Evolutionary conservation across 1,140 invertebrate genomes (phyloP).

Genomic region (Notospermus geniculatus): DNA sequence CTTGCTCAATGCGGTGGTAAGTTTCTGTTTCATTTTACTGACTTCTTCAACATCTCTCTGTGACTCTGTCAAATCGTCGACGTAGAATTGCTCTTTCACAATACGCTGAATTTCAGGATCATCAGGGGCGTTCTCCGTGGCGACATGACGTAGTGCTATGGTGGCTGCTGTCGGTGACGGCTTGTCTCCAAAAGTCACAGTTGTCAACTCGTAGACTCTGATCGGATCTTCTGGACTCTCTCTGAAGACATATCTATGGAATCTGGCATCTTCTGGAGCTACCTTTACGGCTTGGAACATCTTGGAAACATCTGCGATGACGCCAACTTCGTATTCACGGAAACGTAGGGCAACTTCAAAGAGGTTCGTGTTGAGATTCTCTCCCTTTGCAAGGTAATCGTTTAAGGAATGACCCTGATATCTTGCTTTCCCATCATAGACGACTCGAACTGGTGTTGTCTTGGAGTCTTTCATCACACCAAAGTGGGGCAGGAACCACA

Average conservation of each 20-base stretch:
- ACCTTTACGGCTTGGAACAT: background rate
- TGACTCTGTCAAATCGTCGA: background rate
- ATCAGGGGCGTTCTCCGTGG: background rate
- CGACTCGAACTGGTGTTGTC: too few species aligned
- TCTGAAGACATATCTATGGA: background rate
- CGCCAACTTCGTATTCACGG: too few species aligned
- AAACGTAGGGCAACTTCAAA: too few species aligned
- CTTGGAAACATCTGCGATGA: background rate
- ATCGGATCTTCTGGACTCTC: background rate
- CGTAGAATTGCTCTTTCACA: background rate
- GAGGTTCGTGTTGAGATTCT: too few species aligned
- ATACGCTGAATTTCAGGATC: background rate
- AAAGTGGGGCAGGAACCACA: too few species aligned
- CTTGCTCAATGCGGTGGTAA: background rate
- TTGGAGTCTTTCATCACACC: too few species aligned
- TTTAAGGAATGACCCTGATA: too few species aligned
- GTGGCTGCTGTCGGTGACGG: background rate
- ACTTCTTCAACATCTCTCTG: background rate
- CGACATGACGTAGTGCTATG: constrained; percentile 1
- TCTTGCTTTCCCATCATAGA: too few species aligned
- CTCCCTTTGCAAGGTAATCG: too few species aligned
- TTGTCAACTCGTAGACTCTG: background rate
- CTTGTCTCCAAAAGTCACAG: too few species aligned
- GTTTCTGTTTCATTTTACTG: too few species aligned
- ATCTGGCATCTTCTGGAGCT: background rate